Base-by-base conservation (phyloP, 1,140 invertebrate genomes). In the Hypothenemus hampei region DNA sequence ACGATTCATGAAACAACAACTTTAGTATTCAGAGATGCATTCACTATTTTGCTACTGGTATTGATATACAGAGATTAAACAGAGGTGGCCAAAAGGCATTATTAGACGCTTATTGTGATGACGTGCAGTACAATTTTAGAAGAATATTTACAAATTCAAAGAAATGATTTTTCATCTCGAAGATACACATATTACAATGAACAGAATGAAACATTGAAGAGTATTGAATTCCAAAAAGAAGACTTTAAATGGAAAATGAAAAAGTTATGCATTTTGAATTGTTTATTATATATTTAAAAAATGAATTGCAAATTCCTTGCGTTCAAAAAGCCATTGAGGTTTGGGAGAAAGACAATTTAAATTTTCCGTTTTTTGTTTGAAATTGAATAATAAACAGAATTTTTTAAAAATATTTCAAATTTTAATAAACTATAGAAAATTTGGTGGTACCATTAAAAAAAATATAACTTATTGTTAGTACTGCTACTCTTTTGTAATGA, bases 81-180 rank as follows among this genome's bases (percentile, higher is more conserved):
- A 35, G 58, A 22, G 45, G 19, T 4, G 47, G 35, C 4, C 57
- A 55, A 47, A 15, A 58, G 11, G n/a, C 35, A 21, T 18, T 62
- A 10, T 6, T 65, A 6, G 11, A 55, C 44, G 73, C 77, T 0
- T 83, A 77, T 57, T 83, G 72, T 15, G 68, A 76, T 15, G 87
- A 87, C 4, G 72, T 89, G 53, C 82, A 84, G 55, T 94, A 93
- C 68, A 86, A 79, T 49, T 66, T 91, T 44, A 81, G 84, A 15
- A 70, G 89, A 36, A 78, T 89, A 1, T n/a, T n/a, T n/a, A n/a
- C 87, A 91, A 0, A 92, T 95, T 31, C 91, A 81, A 15, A 89
- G 89, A 15, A 81, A 80, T 60, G 91, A 96, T 71, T 89, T 89
- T 64, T 89, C 86, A 1, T 80, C 75, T 1, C 75, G 75, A 33